Evolutionary conservation across 1,140 invertebrate species (phyloP).

Genomic region (Potamilus streckersoni): DNA sequence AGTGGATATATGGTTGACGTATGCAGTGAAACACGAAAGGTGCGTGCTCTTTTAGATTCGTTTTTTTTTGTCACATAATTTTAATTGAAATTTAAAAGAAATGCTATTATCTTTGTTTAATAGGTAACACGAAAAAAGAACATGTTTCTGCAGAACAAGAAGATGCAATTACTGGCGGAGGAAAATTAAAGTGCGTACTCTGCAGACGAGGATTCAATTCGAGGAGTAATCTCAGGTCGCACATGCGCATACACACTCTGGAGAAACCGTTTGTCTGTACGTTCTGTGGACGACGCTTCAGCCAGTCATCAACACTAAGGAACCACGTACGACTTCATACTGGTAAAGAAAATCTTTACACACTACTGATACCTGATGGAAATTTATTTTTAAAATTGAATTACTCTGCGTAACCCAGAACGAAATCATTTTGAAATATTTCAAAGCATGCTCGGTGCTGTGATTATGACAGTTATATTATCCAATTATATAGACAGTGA

Average conservation of each 20-base stretch:
- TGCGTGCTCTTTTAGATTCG: neutral
- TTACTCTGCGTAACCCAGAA: too few species aligned
- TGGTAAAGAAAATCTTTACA: slow-evolving; percentile 36
- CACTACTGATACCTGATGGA: too few species aligned
- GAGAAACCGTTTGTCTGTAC: slow-evolving; percentile 86
- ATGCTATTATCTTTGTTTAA: neutral
- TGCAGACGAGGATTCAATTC: slow-evolving; percentile 50
- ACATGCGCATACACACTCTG: slow-evolving; percentile 93
- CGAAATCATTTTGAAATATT: too few species aligned
- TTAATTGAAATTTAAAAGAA: slow-evolving; percentile 1
- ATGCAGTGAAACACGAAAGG: too few species aligned
- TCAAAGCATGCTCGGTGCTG: too few species aligned
- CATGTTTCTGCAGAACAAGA: neutral
- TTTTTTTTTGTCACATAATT: neutral
- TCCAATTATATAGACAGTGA: too few species aligned
- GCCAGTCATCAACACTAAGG: slow-evolving; percentile 58
- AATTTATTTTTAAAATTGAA: too few species aligned
- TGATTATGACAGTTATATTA: too few species aligned
- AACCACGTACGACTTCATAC: slow-evolving; percentile 64
- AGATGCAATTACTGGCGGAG: neutral
- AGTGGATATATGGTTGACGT: neutral
- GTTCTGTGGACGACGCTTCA: slow-evolving; percentile 49
- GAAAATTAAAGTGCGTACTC: slow-evolving; percentile 41
- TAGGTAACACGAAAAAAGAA: slow-evolving; percentile 1
- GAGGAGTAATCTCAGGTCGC: slow-evolving; percentile 66